Evolutionary conservation across 2,113 vertebrate genomes (phyloP).

Genomic region (Cariama cristata): DNA sequence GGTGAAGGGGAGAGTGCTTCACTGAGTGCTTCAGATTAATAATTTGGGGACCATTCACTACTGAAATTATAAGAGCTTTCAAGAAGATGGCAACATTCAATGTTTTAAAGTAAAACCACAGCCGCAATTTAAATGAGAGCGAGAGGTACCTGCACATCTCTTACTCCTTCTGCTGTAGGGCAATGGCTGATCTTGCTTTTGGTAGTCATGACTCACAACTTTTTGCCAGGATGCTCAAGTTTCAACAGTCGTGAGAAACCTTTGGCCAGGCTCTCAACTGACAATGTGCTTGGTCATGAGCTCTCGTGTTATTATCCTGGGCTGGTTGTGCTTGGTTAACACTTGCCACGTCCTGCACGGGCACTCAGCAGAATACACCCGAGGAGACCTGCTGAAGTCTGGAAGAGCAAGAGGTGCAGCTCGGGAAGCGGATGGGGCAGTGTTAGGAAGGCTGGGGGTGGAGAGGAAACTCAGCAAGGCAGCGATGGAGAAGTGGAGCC

Average conservation of each 20-base stretch:
- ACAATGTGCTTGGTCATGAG: not conserved
- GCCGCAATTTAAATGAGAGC: not conserved
- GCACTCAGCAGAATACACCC: not conserved
- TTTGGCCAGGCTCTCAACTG: not conserved
- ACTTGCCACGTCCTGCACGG: accelerated
- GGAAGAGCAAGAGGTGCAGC: not conserved
- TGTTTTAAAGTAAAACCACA: not conserved
- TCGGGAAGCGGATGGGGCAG: not conserved
- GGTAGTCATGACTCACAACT: not conserved
- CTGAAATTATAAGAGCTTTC: not conserved
- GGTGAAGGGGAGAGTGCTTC: not conserved
- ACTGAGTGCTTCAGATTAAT: not conserved
- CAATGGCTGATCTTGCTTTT: not conserved
- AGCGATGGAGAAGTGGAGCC: not conserved
- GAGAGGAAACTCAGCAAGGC: not conserved
- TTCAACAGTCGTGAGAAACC: not conserved
- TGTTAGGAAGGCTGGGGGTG: not conserved
- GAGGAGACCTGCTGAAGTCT: not conserved
- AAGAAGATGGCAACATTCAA: not conserved
- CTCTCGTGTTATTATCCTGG: not conserved
- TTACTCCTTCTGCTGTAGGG: not conserved
- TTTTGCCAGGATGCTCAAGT: not conserved
- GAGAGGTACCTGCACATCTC: not conserved
- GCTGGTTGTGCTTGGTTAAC: not conserved
- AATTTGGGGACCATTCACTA: not conserved